These are phyloP conservation scores for Andrena hattorfiana DNA, from an alignment of 2,888 invertebrate species.

Conservation along the genomic window DNA sequence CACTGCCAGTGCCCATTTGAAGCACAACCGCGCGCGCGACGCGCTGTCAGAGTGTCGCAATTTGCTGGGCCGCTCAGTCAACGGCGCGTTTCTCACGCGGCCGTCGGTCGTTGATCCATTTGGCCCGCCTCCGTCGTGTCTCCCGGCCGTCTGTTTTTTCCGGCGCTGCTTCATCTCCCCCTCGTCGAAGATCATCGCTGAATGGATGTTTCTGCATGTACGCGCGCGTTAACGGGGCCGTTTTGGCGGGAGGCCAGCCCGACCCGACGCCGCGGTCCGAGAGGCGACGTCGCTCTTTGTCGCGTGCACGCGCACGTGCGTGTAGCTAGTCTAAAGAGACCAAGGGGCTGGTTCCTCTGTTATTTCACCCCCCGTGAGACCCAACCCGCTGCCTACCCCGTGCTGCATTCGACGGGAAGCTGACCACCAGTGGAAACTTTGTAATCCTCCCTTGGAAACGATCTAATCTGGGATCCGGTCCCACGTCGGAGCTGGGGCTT, in stretches of 20 bases:
- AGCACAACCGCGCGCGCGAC: not conserved
- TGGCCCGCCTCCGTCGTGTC: constrained; percentile 22
- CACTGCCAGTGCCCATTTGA: not conserved
- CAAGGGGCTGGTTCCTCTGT: constrained; percentile 8
- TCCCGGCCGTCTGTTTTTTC: constrained; percentile 23
- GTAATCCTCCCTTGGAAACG: too few species aligned
- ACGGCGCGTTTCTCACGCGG: constrained; percentile 40
- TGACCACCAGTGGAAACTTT: too few species aligned
- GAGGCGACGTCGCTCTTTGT: constrained; percentile 41
- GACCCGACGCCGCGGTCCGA: constrained; percentile 68
- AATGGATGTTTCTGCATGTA: constrained; percentile 70
- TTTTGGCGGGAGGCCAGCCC: constrained; percentile 76
- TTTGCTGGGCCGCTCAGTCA: constrained; percentile 31
- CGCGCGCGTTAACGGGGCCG: constrained; percentile 63
- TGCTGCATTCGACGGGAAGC: too few species aligned
- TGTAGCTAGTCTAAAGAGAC: constrained; percentile 20
- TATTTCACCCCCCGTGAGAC: not conserved
- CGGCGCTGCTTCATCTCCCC: not conserved
- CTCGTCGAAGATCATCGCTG: constrained; percentile 52
- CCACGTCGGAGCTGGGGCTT: too few species aligned
- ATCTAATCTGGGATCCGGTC: too few species aligned
- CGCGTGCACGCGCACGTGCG: constrained; percentile 56
- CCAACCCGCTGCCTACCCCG: not conserved
- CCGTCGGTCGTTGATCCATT: constrained; percentile 51
- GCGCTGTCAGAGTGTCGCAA: not conserved